Conservation (phyloP, 2,113 vertebrate genomes). For the Terrapene triunguis region DNA sequence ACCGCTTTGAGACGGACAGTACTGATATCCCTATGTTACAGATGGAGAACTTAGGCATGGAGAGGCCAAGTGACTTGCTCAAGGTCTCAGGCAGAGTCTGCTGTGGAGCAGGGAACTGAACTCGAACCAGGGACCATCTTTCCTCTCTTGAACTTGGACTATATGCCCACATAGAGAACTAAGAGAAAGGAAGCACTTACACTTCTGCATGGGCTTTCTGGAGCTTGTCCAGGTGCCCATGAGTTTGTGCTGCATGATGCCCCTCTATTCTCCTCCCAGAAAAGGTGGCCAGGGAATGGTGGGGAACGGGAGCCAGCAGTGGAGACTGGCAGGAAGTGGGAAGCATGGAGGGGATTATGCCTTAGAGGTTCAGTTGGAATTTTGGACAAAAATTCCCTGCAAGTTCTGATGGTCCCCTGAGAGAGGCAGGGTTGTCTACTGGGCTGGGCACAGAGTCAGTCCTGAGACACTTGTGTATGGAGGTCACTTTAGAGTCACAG, state of each 20-base stretch:
- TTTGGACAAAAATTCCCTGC: not conserved
- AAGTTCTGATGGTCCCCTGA: not conserved
- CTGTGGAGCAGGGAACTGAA: not conserved
- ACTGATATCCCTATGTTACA: not conserved
- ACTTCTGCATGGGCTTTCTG: not conserved
- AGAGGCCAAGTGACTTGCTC: not conserved
- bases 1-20: not conserved
- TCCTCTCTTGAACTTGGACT: not conserved
- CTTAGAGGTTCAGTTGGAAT: not conserved
- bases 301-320: not conserved
- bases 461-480: not conserved
- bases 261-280: not conserved
- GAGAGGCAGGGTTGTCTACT: not conserved
- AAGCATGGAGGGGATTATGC: not conserved
- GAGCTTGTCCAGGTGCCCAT: not conserved
- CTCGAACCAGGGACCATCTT: not conserved
- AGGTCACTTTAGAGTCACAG: not conserved
- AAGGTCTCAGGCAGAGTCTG: not conserved
- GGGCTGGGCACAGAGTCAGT: not conserved
- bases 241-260: not conserved
- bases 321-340: not conserved
- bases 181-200: not conserved
- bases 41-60: accelerated
- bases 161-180: not conserved
- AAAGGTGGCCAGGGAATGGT: not conserved